Evolutionary conservation across 2,113 vertebrate genomes (phyloP).

Genomic region (Apteryx mantelli): DNA sequence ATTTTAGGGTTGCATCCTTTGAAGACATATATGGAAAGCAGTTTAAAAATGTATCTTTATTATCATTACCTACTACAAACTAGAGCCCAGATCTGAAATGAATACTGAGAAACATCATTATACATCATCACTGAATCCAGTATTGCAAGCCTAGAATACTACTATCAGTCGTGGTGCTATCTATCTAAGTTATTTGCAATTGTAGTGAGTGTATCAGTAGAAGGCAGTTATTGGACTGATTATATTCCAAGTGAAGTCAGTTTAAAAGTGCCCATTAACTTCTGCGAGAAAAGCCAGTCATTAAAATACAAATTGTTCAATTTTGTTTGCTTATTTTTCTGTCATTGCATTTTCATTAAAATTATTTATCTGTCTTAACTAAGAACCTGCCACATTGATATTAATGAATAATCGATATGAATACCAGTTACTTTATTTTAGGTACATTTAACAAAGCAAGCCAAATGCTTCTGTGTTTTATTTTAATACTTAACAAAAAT

Average conservation of each 20-base stretch:
- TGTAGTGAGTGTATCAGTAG: background rate
- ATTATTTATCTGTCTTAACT: conserved; percentile 11
- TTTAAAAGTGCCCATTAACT: conserved; percentile 45
- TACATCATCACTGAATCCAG: background rate
- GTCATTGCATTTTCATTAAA: conserved; percentile 19
- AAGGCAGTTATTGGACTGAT: background rate
- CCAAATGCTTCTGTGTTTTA: conserved; percentile 23
- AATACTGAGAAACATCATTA: background rate
- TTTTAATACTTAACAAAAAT: conserved; percentile 53
- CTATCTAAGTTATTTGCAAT: background rate
- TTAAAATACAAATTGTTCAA: conserved; percentile 30
- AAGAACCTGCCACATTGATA: background rate
- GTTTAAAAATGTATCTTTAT: background rate
- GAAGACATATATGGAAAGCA: background rate
- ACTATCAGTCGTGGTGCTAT: accelerated
- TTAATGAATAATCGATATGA: background rate
- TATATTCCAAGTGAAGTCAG: background rate
- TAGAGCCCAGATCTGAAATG: background rate
- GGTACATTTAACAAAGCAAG: background rate
- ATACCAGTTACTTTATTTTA: background rate
- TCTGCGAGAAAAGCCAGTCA: background rate
- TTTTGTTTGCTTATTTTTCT: conserved; percentile 56
- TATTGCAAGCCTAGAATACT: background rate
- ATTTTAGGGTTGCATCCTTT: background rate
- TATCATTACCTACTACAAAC: background rate